These are phyloP conservation scores for Podarcis raffonei DNA, from an alignment of 2,113 vertebrate species.

Conservation along the genomic window DNA sequence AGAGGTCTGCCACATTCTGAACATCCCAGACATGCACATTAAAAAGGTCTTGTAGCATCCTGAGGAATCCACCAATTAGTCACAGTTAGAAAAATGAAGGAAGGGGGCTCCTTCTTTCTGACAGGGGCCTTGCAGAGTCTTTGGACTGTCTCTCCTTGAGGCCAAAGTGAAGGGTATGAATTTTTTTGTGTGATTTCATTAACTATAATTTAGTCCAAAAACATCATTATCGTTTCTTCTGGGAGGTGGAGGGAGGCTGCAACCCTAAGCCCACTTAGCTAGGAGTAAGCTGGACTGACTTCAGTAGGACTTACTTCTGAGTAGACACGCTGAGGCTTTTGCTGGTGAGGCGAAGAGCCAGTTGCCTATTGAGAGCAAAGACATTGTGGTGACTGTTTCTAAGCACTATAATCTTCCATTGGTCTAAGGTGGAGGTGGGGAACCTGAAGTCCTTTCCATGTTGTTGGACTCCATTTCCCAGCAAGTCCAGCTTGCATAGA, in stretches of 20 bases:
- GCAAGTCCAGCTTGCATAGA: background rate
- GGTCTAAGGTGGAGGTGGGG: background rate
- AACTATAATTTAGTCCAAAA: background rate
- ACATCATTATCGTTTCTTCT: background rate
- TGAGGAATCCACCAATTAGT: slow-evolving; percentile 1
- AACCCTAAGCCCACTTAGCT: too few relatives aligned
- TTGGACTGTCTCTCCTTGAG: background rate
- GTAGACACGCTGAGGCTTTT: background rate
- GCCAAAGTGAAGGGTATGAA: background rate
- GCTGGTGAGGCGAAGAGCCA: background rate
- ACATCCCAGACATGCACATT: background rate
- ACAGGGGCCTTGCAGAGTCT: background rate
- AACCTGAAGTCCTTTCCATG: background rate
- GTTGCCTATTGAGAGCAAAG: background rate
- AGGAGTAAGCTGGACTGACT: too few relatives aligned
- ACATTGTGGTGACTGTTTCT: background rate
- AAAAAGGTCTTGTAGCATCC: background rate
- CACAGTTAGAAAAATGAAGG: background rate
- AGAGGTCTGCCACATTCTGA: background rate
- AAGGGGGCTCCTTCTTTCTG: background rate
- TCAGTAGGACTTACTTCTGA: too few relatives aligned
- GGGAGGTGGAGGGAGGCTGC: background rate
- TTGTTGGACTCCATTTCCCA: background rate
- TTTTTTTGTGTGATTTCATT: background rate
- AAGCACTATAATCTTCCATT: background rate